phyloP scores from a whole-genome alignment of 2,113 vertebrate species.

The Sturnira hondurensis region DNA sequence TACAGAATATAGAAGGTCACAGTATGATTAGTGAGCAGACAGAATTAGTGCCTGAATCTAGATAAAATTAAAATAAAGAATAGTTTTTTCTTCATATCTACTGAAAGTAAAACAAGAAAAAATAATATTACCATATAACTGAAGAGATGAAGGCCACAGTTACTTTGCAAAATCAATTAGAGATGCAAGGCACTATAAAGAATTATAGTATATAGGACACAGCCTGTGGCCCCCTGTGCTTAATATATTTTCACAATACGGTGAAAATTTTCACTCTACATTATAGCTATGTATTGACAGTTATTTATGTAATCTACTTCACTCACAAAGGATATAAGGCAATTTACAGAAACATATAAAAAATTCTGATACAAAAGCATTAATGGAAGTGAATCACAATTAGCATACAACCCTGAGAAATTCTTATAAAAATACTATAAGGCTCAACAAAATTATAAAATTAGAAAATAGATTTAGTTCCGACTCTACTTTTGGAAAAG shows the following conservation, averaged over 20 bases:
- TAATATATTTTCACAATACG: neutral
- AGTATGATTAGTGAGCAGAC: neutral
- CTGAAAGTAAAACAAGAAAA: neutral
- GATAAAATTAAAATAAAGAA: neutral
- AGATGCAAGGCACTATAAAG: neutral
- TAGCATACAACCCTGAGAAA: neutral
- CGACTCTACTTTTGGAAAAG: neutral
- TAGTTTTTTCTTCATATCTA: neutral
- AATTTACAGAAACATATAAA: neutral
- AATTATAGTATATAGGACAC: neutral
- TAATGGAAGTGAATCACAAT: neutral
- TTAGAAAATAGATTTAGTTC: neutral
- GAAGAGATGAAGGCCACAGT: neutral
- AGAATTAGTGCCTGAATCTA: neutral
- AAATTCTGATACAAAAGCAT: neutral
- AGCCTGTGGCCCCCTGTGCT: neutral
- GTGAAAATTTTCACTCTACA: neutral
- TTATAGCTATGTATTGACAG: neutral
- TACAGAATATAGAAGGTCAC: neutral
- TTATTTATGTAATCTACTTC: neutral
- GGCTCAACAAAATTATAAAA: neutral
- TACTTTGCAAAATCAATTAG: slow-evolving; percentile 5
- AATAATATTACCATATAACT: neutral
- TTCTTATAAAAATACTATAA: neutral
- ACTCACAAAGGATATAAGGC: neutral